These are phyloP conservation scores for Erebia ligea DNA, from an alignment of 2,888 invertebrate genomes.

Conservation along the genomic window DNA sequence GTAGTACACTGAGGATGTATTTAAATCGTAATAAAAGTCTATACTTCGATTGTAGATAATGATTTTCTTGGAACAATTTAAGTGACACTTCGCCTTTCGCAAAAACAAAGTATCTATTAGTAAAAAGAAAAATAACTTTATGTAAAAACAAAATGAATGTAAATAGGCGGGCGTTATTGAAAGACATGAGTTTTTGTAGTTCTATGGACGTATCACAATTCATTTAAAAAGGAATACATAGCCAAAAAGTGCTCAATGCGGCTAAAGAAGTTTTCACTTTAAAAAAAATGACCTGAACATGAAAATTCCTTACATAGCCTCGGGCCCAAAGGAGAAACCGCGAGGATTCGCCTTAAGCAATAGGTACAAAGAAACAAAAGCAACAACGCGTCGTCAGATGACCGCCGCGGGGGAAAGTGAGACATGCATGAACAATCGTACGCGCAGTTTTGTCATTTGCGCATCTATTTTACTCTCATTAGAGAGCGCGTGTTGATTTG, in stretches of 20 bases:
- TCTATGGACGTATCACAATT: too few relatives aligned
- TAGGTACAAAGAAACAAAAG: slow-evolving; percentile 17
- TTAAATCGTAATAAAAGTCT: not conserved
- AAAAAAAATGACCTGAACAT: too few relatives aligned
- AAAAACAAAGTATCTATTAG: not conserved
- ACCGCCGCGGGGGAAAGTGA: slow-evolving; percentile 31
- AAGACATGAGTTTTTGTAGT: too few relatives aligned
- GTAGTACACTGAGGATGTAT: not conserved
- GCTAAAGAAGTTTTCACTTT: too few relatives aligned
- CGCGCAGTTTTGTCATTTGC: slow-evolving; percentile 32
- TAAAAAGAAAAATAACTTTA: too few relatives aligned
- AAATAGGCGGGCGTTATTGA: too few relatives aligned
- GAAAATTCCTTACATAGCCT: too few relatives aligned
- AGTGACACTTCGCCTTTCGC: not conserved
- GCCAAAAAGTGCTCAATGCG: too few relatives aligned
- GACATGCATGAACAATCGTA: slow-evolving; percentile 30
- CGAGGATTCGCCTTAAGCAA: not conserved
- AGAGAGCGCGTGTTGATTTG: slow-evolving; percentile 29
- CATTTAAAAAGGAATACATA: too few relatives aligned
- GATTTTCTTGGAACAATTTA: not conserved
- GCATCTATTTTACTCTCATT: slow-evolving; percentile 36
- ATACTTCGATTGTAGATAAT: not conserved
- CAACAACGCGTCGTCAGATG: slow-evolving; percentile 21
- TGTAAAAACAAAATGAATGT: too few relatives aligned
- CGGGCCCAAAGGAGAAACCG: not conserved